phyloP scores from a whole-genome alignment of 2,797 vertebrate species.

The Chelidonichthys spinosus region DNA sequence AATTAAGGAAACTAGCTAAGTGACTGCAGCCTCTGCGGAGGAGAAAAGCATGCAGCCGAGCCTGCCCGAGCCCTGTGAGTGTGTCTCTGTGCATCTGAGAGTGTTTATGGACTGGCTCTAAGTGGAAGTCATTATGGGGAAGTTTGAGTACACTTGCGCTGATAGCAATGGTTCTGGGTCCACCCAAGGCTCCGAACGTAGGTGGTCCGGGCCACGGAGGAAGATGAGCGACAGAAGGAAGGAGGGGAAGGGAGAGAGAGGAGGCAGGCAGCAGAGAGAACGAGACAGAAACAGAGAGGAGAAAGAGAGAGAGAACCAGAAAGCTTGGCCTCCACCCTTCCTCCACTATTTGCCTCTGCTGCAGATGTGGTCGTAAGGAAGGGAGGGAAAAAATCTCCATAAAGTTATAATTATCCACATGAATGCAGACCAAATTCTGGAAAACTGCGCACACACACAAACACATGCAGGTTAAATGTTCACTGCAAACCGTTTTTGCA shows the following conservation, averaged over 20 bases:
- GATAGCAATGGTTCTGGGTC: slow-evolving; percentile 78
- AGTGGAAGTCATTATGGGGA: slow-evolving; percentile 85
- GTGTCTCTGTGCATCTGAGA: slow-evolving; percentile 82
- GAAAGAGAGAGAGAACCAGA: slow-evolving; percentile 54
- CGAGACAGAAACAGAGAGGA: slow-evolving; percentile 37
- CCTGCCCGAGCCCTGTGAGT: slow-evolving; percentile 59
- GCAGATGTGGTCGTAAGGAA: slow-evolving; percentile 80
- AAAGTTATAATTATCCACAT: slow-evolving; percentile 86
- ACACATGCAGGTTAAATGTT: slow-evolving; percentile 45
- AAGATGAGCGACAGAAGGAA: slow-evolving; percentile 65
- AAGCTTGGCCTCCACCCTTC: slow-evolving; percentile 77
- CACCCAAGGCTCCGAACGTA: slow-evolving; percentile 75
- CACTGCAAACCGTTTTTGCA: slow-evolving; percentile 30
- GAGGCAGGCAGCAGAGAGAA: slow-evolving; percentile 22
- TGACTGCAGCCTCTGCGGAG: slow-evolving; percentile 72
- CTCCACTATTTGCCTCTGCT: slow-evolving; percentile 77
- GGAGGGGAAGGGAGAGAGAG: slow-evolving; percentile 13
- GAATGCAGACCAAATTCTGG: slow-evolving; percentile 80
- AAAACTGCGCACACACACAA: slow-evolving; percentile 67
- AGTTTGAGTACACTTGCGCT: slow-evolving; percentile 80
- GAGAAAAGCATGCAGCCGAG: slow-evolving; percentile 54
- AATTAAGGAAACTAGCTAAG: slow-evolving; percentile 77
- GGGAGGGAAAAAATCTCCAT: slow-evolving; percentile 78
- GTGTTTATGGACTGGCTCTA: slow-evolving; percentile 85
- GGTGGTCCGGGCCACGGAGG: slow-evolving; percentile 76